These are phyloP conservation scores for Pampusana beccarii DNA, from an alignment of 2,113 vertebrate genomes.

Conservation along the genomic window DNA sequence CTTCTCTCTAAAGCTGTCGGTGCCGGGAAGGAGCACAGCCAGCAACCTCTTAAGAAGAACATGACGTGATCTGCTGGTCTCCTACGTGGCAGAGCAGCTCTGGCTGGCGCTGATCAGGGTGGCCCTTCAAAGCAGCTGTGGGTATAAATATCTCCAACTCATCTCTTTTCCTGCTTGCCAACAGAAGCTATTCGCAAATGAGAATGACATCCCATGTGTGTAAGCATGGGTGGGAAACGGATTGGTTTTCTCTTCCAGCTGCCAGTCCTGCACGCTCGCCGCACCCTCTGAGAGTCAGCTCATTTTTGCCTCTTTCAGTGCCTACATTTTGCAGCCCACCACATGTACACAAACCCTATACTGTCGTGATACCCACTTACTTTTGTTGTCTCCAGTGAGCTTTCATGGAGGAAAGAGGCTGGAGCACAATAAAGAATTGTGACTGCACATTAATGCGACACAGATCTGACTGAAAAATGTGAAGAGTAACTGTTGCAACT, in stretches of 20 bases:
- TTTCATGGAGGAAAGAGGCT: background rate
- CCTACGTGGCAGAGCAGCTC: background rate
- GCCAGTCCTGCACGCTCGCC: background rate
- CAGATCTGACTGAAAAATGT: background rate
- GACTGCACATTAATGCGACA: background rate
- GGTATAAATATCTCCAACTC: background rate
- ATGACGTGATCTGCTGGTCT: background rate
- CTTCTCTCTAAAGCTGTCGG: background rate
- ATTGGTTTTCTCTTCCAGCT: background rate
- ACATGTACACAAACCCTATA: background rate
- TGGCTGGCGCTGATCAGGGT: rapidly evolving
- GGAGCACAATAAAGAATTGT: background rate
- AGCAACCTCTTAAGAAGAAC: background rate
- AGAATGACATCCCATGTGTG: background rate
- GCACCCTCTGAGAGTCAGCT: rapidly evolving
- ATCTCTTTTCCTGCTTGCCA: background rate
- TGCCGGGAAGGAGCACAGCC: rapidly evolving
- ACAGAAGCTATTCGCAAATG: background rate
- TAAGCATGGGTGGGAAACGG: background rate
- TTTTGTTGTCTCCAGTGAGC: background rate
- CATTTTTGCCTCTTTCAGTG: background rate
- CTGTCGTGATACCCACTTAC: rapidly evolving
- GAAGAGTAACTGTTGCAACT: rapidly evolving
- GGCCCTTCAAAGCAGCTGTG: background rate
- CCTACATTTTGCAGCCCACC: background rate